phyloP scores from a whole-genome alignment of 2,113 vertebrate genomes.

The Larimichthys crocea region DNA sequence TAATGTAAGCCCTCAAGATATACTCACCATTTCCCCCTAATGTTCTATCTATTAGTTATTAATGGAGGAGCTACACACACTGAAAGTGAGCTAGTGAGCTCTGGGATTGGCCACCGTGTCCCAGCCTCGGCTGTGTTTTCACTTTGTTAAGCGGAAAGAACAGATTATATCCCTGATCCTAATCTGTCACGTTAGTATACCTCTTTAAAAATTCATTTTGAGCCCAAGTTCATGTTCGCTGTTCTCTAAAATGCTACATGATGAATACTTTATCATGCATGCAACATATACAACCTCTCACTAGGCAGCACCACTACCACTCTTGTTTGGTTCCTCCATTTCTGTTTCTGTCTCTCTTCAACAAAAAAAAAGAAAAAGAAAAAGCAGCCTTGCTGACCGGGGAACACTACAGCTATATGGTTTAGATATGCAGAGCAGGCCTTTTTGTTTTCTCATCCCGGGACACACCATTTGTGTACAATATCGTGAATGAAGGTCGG shows the following conservation, averaged over 20 bases:
- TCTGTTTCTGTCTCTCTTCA: neutral
- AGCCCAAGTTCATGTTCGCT: slow-evolving; percentile 40
- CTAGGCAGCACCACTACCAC: neutral
- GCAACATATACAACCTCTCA: neutral
- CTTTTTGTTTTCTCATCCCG: slow-evolving; percentile 42
- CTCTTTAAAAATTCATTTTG: slow-evolving; percentile 41
- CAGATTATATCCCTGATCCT: slow-evolving; percentile 47
- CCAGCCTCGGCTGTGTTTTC: slow-evolving; percentile 48
- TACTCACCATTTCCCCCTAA: slow-evolving; percentile 68
- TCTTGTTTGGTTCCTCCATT: neutral
- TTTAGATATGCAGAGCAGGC: slow-evolving; percentile 32
- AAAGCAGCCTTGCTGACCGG: slow-evolving; percentile 18
- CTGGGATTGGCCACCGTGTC: slow-evolving; percentile 52
- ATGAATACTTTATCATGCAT: slow-evolving; percentile 54
- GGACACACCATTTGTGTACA: slow-evolving; percentile 35
- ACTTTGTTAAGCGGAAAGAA: slow-evolving; percentile 46
- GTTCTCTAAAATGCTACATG: slow-evolving; percentile 29
- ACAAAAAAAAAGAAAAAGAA: neutral
- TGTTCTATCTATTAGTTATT: slow-evolving; percentile 80
- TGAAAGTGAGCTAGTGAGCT: slow-evolving; percentile 70
- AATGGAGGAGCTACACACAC: slow-evolving; percentile 69
- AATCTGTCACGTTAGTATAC: slow-evolving; percentile 44
- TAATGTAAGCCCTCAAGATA: slow-evolving; percentile 79
- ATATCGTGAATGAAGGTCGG: slow-evolving; percentile 60
- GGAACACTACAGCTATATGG: slow-evolving; percentile 32